phyloP scores from a whole-genome alignment of 2,888 invertebrate species.

The Caenorhabditis imperialis region DNA sequence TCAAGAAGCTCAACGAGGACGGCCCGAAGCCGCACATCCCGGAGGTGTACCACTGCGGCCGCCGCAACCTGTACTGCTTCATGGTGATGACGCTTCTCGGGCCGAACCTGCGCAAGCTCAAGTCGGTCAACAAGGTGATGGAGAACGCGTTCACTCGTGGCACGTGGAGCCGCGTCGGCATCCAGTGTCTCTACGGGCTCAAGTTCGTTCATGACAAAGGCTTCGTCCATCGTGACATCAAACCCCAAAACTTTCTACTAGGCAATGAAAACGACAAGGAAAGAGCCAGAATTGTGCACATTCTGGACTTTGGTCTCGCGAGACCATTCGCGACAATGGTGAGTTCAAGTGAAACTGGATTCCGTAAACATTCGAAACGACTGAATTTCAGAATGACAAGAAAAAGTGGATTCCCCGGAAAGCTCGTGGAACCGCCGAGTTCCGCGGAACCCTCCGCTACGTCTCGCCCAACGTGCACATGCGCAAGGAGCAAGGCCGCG shows the following conservation, averaged over 20 bases:
- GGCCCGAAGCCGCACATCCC: conserved; percentile 69
- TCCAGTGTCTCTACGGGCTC: conserved; percentile 66
- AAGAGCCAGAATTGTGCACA: conserved; percentile 59
- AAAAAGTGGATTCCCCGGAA: conserved; percentile 57
- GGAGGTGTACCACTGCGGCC: conserved; percentile 62
- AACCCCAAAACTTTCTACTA: conserved; percentile 69
- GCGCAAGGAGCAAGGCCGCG: conserved; percentile 63
- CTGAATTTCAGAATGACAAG: conserved; percentile 8
- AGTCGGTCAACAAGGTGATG: conserved; percentile 20
- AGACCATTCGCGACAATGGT: conserved; percentile 54
- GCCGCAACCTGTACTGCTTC: conserved; percentile 65
- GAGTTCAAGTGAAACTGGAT: neutral
- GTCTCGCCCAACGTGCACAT: conserved; percentile 67
- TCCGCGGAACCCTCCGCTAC: conserved; percentile 73
- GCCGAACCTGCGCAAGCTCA: conserved; percentile 63
- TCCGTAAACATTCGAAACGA: neutral
- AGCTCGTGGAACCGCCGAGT: conserved; percentile 69
- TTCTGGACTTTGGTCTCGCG: conserved; percentile 70
- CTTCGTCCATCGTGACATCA: conserved; percentile 64
- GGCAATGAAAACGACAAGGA: conserved; percentile 61
- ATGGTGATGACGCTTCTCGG: conserved; percentile 73
- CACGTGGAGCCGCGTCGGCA: conserved; percentile 67
- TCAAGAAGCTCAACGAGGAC: conserved; percentile 58
- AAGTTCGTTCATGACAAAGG: conserved; percentile 65
- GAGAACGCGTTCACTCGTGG: conserved; percentile 47